These are phyloP conservation scores for Megaptera novaeangliae DNA, from an alignment of 2,113 vertebrate species.

Conservation along the genomic window DNA sequence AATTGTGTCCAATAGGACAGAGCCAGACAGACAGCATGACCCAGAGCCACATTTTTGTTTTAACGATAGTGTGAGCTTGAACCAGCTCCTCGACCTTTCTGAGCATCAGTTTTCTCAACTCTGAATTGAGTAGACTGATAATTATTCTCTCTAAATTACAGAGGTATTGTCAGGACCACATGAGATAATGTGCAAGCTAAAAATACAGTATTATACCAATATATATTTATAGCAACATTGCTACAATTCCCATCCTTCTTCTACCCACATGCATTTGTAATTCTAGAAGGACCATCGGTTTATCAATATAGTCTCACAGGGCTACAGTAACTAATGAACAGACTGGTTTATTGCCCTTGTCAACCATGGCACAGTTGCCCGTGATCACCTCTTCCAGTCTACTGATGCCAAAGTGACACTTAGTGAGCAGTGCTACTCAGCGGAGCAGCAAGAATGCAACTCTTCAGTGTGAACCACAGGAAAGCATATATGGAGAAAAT, in stretches of 20 bases:
- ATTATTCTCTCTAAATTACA: background rate
- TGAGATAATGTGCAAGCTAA: background rate
- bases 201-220: background rate
- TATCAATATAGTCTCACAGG: background rate
- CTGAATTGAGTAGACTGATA: background rate
- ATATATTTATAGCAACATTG: background rate
- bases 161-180: background rate
- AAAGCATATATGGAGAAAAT: background rate
- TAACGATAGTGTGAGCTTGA: background rate
- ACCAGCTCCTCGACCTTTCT: background rate
- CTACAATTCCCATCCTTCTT: background rate
- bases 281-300: background rate
- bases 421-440: background rate
- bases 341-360: background rate
- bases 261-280: background rate
- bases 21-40: background rate
- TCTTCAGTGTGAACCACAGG: background rate
- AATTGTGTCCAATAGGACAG: background rate
- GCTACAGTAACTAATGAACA: background rate
- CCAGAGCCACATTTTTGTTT: background rate
- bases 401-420: background rate
- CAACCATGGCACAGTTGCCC: rapidly evolving
- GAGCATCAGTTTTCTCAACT: background rate
- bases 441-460: background rate
- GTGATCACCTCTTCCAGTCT: background rate